Conservation (phyloP, 2,797 vertebrate species). For the Glossophaga mutica region DNA sequence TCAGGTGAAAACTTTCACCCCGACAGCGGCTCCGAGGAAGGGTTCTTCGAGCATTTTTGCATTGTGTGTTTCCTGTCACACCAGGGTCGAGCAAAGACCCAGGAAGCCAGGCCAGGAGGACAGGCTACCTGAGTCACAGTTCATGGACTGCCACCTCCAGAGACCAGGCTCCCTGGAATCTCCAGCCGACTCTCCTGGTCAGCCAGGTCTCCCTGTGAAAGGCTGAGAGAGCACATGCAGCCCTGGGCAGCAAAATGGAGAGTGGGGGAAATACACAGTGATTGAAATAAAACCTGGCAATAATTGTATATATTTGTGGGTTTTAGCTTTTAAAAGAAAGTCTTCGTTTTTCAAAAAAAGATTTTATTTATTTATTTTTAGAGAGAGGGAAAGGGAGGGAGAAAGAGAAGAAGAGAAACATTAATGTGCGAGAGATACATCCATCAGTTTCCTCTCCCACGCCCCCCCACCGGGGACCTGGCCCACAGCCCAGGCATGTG, state of each 20-base stretch:
- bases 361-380: not conserved
- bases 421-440: not conserved
- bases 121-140: not conserved
- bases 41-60: not conserved
- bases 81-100: not conserved
- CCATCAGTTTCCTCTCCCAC: not conserved
- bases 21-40: not conserved
- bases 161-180: rapidly evolving
- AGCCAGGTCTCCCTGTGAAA: not conserved
- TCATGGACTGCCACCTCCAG: not conserved
- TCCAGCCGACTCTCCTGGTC: not conserved
- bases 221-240: not conserved
- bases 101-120: not conserved
- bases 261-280: not conserved
- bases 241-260: not conserved
- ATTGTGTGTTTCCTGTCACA: not conserved
- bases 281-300: not conserved
- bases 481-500: not conserved
- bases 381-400: not conserved
- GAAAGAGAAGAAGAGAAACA: not conserved
- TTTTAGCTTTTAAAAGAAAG: not conserved
- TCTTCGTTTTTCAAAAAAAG: not conserved
- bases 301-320: not conserved
- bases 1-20: not conserved
- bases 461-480: not conserved